These are phyloP conservation scores for Balanococcus diminutus DNA, from an alignment of 2,888 invertebrate species.

Conservation along the genomic window DNA sequence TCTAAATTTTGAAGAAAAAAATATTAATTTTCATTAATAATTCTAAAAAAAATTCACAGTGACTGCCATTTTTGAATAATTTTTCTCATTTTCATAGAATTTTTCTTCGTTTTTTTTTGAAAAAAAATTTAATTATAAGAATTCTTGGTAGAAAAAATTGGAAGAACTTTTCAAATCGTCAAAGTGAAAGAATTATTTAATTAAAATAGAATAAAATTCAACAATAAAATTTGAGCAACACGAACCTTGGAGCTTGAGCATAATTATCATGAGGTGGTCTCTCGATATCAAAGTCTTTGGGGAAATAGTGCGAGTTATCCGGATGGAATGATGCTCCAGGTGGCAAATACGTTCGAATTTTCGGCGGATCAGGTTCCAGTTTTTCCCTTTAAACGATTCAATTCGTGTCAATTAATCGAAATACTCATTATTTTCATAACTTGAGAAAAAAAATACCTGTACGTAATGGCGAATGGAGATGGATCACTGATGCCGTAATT, in stretches of 20 bases:
- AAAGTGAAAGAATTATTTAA: too few relatives aligned
- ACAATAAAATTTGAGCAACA: too few relatives aligned
- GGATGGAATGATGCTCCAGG: conserved; percentile 83
- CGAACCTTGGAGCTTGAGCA: conserved; percentile 78
- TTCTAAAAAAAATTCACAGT: too few relatives aligned
- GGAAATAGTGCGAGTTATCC: conserved; percentile 84
- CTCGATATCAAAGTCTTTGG: conserved; percentile 90
- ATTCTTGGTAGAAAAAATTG: too few relatives aligned
- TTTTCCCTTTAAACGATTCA: conserved; percentile 66
- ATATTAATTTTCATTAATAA: too few relatives aligned
- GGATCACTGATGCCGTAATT: conserved; percentile 96
- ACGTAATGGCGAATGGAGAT: conserved; percentile 85
- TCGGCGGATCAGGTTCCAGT: conserved; percentile 79
- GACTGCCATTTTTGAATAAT: too few relatives aligned
- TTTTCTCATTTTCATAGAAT: too few relatives aligned
- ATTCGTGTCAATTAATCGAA: neutral
- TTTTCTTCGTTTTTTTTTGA: too few relatives aligned
- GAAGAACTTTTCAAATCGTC: too few relatives aligned
- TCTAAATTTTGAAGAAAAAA: too few relatives aligned
- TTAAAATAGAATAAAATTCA: too few relatives aligned
- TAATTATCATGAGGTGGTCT: conserved; percentile 83
- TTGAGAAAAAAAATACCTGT: conserved; percentile 63
- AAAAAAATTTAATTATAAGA: too few relatives aligned
- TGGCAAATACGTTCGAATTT: conserved; percentile 78
- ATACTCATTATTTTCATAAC: neutral